A percentile compares a stretch with the other conserved stretches of the same genome.
Conservation (phyloP, 2,888 invertebrate genomes). For the Smittia aterrima region DNA sequence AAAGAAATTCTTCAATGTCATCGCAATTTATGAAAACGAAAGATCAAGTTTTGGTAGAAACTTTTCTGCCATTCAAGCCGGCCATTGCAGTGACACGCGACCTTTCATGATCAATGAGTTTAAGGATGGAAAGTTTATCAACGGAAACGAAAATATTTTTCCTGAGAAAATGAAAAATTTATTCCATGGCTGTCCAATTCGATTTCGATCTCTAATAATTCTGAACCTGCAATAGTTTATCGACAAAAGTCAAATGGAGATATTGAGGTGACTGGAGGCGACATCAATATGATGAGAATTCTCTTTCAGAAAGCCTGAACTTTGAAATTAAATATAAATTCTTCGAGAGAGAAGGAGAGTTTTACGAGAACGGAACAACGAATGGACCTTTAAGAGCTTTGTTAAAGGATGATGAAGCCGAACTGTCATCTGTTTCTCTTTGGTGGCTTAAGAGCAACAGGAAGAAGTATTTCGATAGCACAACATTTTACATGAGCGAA, state of each 20-base stretch:
- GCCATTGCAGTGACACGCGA: background rate
- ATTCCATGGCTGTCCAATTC: background rate
- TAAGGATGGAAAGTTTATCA: background rate
- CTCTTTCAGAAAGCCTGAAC: background rate
- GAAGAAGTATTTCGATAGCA: background rate
- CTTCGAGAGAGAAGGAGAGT: background rate
- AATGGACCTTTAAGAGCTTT: background rate
- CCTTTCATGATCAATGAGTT: background rate
- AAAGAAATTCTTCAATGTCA: background rate
- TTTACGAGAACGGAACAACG: background rate
- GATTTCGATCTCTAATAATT: background rate
- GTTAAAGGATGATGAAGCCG: background rate
- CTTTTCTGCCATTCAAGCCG: background rate
- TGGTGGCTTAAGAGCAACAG: constrained; percentile 9
- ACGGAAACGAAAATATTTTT: background rate
- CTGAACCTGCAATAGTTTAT: background rate
- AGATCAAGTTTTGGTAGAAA: background rate
- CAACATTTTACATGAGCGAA: background rate
- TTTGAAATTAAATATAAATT: background rate
- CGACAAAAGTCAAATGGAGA: background rate
- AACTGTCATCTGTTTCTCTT: background rate
- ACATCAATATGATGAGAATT: background rate
- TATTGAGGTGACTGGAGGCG: background rate
- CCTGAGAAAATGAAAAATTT: background rate
- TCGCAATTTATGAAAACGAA: background rate